Evolutionary conservation across 2,888 invertebrate genomes (phyloP).

Genomic region (Oligia fasciuncula): DNA sequence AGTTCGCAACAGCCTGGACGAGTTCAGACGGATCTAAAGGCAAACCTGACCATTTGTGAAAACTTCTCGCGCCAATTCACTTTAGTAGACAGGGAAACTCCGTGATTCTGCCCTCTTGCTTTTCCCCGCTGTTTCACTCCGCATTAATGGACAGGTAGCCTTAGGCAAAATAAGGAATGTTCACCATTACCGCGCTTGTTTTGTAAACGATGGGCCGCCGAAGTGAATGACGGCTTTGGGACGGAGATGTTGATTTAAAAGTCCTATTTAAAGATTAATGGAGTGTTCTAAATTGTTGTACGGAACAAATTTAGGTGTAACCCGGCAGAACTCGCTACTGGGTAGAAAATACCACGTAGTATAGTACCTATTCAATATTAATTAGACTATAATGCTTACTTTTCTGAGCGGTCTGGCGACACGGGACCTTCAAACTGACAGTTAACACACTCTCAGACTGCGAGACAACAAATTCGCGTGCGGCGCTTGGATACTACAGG

Average conservation of each 20-base stretch:
- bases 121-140: not conserved
- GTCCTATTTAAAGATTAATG: conserved; percentile 52
- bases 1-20: not conserved
- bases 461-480: not conserved
- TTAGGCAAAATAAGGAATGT: conserved; percentile 20
- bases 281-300: conserved; percentile 33
- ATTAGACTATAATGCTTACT: not conserved
- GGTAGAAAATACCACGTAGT: not conserved
- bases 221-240: conserved; percentile 28
- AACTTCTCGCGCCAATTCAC: not conserved
- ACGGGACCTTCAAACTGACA: not conserved
- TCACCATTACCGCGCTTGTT: conserved; percentile 38
- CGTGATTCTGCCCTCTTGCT: not conserved
- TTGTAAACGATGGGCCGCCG: conserved; percentile 32
- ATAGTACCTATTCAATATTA: too few relatives aligned
- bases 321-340: not conserved
- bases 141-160: not conserved
- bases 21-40: not conserved
- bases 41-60: not conserved
- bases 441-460: not conserved
- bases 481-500: not conserved
- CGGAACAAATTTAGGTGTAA: conserved; percentile 2
- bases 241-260: conserved; percentile 27
- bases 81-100: not conserved
- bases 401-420: not conserved